These are phyloP conservation scores for Danio jaintianensis DNA, from an alignment of 2,797 vertebrate genomes.

Conservation along the genomic window DNA sequence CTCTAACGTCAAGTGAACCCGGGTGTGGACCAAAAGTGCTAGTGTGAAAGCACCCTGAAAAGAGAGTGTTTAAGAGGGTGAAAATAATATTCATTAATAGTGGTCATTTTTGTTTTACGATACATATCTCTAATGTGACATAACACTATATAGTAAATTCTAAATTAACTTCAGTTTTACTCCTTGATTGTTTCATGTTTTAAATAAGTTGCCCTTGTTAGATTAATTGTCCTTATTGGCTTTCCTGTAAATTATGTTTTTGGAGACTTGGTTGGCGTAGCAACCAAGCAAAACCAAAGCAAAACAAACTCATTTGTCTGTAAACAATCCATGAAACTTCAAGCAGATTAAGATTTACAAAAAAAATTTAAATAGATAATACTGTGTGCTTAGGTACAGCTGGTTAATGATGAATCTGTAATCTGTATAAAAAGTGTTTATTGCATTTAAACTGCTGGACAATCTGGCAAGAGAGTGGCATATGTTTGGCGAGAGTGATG, in stretches of 20 bases:
- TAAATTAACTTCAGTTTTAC: constrained; percentile 16
- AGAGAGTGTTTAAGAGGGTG: not conserved
- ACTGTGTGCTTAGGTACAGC: too few species aligned
- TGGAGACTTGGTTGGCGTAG: not conserved
- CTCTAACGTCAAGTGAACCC: too few species aligned
- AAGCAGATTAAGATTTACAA: too few species aligned
- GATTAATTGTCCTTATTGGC: constrained; percentile 47
- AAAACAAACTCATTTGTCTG: not conserved
- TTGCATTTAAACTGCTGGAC: not conserved
- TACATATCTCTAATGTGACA: too few species aligned
- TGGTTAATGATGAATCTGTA: not conserved
- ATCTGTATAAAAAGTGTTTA: not conserved
- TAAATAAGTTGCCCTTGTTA: constrained; percentile 39
- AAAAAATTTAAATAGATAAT: too few species aligned
- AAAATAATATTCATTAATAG: not conserved
- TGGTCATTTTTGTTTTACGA: too few species aligned
- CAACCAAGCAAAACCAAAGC: not conserved
- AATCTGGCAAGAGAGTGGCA: not conserved
- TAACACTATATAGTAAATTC: too few species aligned
- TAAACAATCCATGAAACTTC: too few species aligned
- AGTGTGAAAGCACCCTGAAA: too few species aligned
- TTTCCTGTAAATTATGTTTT: constrained; percentile 44
- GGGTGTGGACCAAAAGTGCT: too few species aligned
- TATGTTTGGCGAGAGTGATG: not conserved
- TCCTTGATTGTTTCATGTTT: constrained; percentile 32